phyloP scores from a whole-genome alignment of 2,888 invertebrate genomes.

The Agrochola lota region DNA sequence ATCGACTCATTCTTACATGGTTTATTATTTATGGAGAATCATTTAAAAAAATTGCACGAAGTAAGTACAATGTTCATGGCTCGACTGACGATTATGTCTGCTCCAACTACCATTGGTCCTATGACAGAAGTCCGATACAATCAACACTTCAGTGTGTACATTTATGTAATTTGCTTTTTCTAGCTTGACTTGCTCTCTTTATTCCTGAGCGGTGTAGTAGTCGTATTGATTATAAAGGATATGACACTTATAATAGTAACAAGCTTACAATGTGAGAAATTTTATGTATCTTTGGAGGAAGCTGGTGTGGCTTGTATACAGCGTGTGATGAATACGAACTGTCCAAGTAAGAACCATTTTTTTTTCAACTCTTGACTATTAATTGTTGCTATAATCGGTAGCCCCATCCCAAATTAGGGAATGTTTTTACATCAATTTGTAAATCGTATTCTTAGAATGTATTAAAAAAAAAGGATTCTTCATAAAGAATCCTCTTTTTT shows the following conservation, averaged over 20 bases:
- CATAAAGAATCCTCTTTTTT: no score
- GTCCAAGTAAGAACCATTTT: neutral
- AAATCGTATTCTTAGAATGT: no score
- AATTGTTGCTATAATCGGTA: neutral
- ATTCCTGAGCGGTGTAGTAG: neutral
- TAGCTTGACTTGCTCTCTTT: neutral
- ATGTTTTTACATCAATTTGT: no score
- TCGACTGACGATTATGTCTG: neutral
- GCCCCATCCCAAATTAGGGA: no score
- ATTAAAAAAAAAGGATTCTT: no score
- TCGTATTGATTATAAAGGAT: neutral
- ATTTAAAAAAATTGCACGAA: neutral
- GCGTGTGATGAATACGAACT: neutral
- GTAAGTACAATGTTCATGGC: neutral
- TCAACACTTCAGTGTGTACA: neutral
- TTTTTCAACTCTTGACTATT: neutral
- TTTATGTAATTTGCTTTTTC: neutral
- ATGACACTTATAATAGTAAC: neutral
- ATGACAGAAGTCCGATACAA: fast-evolving
- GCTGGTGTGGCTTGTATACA: neutral
- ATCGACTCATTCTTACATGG: neutral
- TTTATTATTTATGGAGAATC: neutral
- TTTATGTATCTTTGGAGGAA: neutral
- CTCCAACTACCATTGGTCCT: neutral
- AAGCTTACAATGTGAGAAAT: neutral